phyloP scores from a whole-genome alignment of 2,797 vertebrate species.

The Ciconia nigra region DNA sequence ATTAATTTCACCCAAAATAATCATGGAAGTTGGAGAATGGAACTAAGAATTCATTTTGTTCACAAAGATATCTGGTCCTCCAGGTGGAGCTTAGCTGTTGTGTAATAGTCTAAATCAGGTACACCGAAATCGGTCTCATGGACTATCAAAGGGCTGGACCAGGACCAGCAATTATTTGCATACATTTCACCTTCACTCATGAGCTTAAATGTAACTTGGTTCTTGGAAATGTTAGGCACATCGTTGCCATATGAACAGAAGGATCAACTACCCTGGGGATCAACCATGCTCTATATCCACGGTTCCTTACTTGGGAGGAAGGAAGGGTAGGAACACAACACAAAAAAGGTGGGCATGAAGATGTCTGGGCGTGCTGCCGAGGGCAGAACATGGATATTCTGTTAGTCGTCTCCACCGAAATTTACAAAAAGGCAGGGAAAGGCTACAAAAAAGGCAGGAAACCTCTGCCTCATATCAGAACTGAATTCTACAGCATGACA shows the following conservation, averaged over 20 bases:
- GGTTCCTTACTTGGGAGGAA: background rate
- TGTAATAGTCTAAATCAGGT: background rate
- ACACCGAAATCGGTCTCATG: background rate
- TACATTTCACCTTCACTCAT: background rate
- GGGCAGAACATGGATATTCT: background rate
- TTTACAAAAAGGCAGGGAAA: background rate
- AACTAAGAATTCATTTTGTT: background rate
- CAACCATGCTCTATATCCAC: background rate
- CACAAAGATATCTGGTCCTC: background rate
- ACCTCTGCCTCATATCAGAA: background rate
- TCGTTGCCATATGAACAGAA: background rate
- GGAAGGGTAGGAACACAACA: background rate
- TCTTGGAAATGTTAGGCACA: background rate
- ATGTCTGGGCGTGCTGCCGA: background rate
- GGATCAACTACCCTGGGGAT: background rate
- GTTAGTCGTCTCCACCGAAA: background rate
- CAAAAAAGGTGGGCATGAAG: background rate
- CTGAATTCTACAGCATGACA: background rate
- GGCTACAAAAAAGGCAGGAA: background rate
- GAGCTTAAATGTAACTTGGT: background rate
- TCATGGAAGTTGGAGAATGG: background rate
- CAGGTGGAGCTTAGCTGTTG: background rate
- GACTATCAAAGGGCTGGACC: background rate
- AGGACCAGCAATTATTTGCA: background rate
- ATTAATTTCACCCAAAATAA: background rate